phyloP scores from a whole-genome alignment of 2,888 invertebrate genomes.

The Melanostoma scalare region DNA sequence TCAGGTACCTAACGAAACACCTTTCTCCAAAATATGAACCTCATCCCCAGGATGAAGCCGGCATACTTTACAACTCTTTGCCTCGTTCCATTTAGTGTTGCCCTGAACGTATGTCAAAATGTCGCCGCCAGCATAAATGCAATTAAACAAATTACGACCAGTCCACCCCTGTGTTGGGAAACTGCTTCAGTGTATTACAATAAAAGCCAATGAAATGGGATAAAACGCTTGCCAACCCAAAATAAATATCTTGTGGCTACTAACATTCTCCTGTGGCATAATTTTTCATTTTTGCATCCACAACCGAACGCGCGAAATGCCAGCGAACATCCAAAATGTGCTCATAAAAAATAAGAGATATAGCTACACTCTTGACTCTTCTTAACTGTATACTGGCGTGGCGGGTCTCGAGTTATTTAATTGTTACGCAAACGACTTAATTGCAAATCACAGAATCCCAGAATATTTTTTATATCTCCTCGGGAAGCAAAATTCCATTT shows the following conservation, averaged over 20 bases:
- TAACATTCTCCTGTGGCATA: slow-evolving; percentile 68
- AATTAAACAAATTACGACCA: slow-evolving; percentile 81
- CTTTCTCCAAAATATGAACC: slow-evolving; percentile 57
- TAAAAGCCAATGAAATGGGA: slow-evolving; percentile 31
- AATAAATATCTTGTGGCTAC: slow-evolving; percentile 75
- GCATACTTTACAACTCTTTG: slow-evolving; percentile 2
- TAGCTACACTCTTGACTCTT: slow-evolving; percentile 4
- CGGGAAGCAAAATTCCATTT: slow-evolving; percentile 68
- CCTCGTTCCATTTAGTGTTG: slow-evolving; percentile 70
- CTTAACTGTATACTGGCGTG: slow-evolving; percentile 53
- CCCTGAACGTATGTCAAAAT: slow-evolving; percentile 80
- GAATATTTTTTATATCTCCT: slow-evolving; percentile 39
- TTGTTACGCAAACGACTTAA: slow-evolving; percentile 82
- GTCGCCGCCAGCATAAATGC: slow-evolving; percentile 80
- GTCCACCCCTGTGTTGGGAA: slow-evolving; percentile 74
- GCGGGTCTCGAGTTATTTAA: slow-evolving; percentile 79
- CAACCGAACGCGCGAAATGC: slow-evolving; percentile 36
- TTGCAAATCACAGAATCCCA: slow-evolving; percentile 74
- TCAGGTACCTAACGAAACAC: slow-evolving; percentile 44
- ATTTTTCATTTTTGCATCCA: slow-evolving; percentile 74
- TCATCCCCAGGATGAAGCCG: slow-evolving; percentile 44
- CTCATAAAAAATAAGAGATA: slow-evolving; percentile 57
- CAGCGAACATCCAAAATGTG: slow-evolving; percentile 27
- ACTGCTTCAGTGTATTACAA: slow-evolving; percentile 23
- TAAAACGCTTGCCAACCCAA: slow-evolving; percentile 61